These are phyloP conservation scores for Netelia fuscicornis DNA, from an alignment of 2,888 invertebrate genomes.

Conservation along the genomic window DNA sequence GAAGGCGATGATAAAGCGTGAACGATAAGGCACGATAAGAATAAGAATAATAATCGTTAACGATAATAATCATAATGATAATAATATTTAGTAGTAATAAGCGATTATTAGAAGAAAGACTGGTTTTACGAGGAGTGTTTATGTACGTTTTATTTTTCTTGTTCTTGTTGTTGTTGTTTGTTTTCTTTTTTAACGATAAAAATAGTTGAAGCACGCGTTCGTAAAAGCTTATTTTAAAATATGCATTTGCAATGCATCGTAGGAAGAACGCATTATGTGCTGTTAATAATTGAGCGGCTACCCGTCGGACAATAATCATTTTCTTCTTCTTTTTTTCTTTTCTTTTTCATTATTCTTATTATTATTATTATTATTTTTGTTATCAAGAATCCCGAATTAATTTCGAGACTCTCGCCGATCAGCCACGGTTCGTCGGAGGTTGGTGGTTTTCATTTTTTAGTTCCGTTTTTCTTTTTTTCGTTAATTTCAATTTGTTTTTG, in stretches of 20 bases:
- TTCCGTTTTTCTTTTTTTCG: not conserved
- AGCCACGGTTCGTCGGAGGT: conserved; percentile 7
- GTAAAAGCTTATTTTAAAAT: conserved; percentile 47
- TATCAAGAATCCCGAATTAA: conserved; percentile 13
- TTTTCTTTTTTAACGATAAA: conserved; percentile 57
- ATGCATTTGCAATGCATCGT: conserved; percentile 53
- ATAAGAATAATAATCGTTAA: conserved; percentile 68
- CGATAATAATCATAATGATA: conserved; percentile 54
- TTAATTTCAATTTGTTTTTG: not conserved
- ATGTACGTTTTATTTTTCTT: conserved; percentile 7
- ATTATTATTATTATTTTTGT: conserved; percentile 1
- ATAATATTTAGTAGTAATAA: conserved; percentile 63
- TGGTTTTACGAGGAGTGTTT: conserved; percentile 23
- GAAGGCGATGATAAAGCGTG: conserved; percentile 39
- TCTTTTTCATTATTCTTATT: not conserved
- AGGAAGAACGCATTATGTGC: conserved; percentile 65
- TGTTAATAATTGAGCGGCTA: conserved; percentile 58
- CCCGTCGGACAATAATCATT: conserved; percentile 14
- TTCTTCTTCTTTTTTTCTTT: not conserved
- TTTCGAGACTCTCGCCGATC: conserved; percentile 53
- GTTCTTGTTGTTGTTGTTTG: conserved; percentile 20
- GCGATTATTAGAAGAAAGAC: conserved; percentile 48
- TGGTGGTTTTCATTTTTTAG: not conserved
- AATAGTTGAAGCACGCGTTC: conserved; percentile 73
- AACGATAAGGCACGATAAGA: conserved; percentile 36